Evolutionary conservation across 2,888 invertebrate genomes (phyloP).

Genomic region (Pegoplata infirma): DNA sequence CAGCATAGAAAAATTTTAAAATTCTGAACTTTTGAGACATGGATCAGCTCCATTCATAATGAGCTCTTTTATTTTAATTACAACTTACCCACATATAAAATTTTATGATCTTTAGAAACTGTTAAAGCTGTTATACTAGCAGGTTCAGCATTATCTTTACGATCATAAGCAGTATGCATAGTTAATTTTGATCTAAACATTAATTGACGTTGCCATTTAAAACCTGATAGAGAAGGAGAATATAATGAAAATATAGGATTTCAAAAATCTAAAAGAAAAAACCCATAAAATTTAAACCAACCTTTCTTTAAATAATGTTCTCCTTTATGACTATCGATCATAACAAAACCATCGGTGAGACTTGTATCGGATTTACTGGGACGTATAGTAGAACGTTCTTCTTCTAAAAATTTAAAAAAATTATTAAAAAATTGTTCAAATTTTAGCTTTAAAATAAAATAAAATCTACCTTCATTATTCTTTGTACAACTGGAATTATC

Average conservation of each 20-base stretch:
- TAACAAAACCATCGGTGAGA: slow-evolving; percentile 92
- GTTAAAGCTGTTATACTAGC: slow-evolving; percentile 97
- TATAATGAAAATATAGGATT: neutral
- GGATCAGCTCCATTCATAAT: too few relatives aligned
- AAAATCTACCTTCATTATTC: slow-evolving; percentile 67
- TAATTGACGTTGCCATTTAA: slow-evolving; percentile 94
- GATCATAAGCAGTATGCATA: slow-evolving; percentile 98
- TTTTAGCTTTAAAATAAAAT: too few relatives aligned
- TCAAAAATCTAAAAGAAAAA: too few relatives aligned
- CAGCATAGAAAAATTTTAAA: neutral
- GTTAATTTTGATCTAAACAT: slow-evolving; percentile 96
- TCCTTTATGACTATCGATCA: slow-evolving; percentile 80
- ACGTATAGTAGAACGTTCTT: slow-evolving; percentile 83
- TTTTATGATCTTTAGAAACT: slow-evolving; percentile 88
- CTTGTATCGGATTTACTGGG: slow-evolving; percentile 95
- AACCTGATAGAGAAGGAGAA: slow-evolving; percentile 79
- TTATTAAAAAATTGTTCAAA: neutral
- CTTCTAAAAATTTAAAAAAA: slow-evolving; percentile 64
- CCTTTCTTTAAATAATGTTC: slow-evolving; percentile 76
- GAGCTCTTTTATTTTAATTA: too few relatives aligned
- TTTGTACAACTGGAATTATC: slow-evolving; percentile 69
- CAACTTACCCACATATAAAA: slow-evolving; percentile 79
- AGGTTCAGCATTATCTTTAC: slow-evolving; percentile 97
- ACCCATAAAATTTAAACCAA: slow-evolving; percentile 50
- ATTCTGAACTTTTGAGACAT: too few relatives aligned